A percentile compares a stretch with the other conserved stretches of the same genome.
Conservation (phyloP, 2,888 invertebrate genomes). For the Lordiphosa fenestrarum region DNA sequence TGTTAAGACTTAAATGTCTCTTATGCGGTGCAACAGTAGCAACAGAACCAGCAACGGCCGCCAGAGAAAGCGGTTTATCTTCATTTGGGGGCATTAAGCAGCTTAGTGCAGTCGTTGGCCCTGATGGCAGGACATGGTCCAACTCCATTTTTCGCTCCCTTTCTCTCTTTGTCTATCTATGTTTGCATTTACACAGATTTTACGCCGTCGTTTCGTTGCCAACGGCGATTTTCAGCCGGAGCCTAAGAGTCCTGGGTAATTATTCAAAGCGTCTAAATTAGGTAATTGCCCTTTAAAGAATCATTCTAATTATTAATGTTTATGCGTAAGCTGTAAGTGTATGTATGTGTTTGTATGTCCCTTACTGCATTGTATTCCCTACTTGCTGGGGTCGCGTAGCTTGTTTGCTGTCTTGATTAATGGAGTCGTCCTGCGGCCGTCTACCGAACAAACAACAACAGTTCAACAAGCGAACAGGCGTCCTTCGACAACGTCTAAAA, state of each 20-base stretch:
- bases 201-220: constrained; percentile 15
- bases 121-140: constrained; percentile 10
- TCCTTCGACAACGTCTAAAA: constrained; percentile 19
- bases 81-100: constrained; percentile 70
- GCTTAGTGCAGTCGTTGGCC: constrained; percentile 64
- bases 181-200: constrained; percentile 59
- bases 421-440: constrained; percentile 71
- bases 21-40: constrained; percentile 34
- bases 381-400: constrained; percentile 26
- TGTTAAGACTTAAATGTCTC: constrained; percentile 66
- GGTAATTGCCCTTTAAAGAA: constrained; percentile 77
- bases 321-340: constrained; percentile 37
- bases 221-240: constrained; percentile 5
- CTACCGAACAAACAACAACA: constrained; percentile 26
- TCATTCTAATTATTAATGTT: constrained; percentile 73
- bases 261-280: constrained; percentile 76
- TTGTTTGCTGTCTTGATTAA: constrained; percentile 74
- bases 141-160: constrained; percentile 4
- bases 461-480: constrained; percentile 43
- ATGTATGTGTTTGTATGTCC: constrained; percentile 17
- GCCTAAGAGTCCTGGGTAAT: constrained; percentile 48
- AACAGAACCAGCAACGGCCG: constrained; percentile 2
- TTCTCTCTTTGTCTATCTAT: not conserved
- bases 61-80: constrained; percentile 65
- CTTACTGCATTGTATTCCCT: constrained; percentile 6